Conservation (phyloP, 2,888 invertebrate species). For the Cephus pulcher region DNA sequence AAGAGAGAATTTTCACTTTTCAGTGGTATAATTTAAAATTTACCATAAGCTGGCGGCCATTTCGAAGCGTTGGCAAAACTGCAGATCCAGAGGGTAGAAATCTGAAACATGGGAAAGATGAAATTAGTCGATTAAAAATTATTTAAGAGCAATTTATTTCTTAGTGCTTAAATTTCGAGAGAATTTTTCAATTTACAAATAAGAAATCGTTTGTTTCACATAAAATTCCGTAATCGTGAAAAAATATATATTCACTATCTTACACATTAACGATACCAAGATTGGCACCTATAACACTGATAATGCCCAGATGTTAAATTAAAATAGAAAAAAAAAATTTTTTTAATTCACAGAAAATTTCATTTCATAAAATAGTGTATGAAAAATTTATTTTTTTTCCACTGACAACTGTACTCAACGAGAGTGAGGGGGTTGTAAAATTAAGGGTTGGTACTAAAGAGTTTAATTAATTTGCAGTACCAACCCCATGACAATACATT, state of each 20-base stretch:
- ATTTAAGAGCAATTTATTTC: neutral
- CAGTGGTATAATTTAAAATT: slow-evolving; percentile 28
- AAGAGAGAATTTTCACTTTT: neutral
- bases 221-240: too few relatives aligned
- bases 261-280: too few relatives aligned
- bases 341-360: too few relatives aligned
- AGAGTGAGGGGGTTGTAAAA: neutral
- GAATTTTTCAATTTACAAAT: too few relatives aligned
- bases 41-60: slow-evolving; percentile 59
- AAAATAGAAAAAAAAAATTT: too few relatives aligned
- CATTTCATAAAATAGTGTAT: too few relatives aligned
- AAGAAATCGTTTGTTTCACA: too few relatives aligned
- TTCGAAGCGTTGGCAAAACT: slow-evolving; percentile 42
- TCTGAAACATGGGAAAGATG: slow-evolving; percentile 45
- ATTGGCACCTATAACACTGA: too few relatives aligned
- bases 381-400: neutral
- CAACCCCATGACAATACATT: neutral
- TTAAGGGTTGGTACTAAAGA: neutral
- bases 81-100: slow-evolving; percentile 29
- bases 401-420: neutral
- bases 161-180: neutral
- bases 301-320: too few relatives aligned
- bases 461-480: neutral
- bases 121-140: neutral
- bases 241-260: too few relatives aligned